A percentile compares a stretch with the other conserved stretches of the same genome.
phyloP scores from a whole-genome alignment of 2,113 vertebrate genomes.

The Sterna hirundo region DNA sequence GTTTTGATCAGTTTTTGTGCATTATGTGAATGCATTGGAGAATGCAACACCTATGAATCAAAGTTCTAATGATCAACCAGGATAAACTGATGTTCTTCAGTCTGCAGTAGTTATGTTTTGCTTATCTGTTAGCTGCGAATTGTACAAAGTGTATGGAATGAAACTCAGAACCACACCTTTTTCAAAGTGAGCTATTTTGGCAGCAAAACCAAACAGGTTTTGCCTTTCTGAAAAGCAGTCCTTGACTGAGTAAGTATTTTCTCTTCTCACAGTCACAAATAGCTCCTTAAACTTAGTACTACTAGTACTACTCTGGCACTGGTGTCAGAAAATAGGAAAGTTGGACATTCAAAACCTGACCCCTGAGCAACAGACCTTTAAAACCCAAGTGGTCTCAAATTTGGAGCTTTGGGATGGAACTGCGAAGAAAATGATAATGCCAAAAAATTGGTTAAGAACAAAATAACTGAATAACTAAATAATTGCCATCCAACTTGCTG shows the following conservation, averaged over 20 bases:
- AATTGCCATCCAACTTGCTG: neutral
- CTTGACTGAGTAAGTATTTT: neutral
- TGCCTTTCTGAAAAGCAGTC: neutral
- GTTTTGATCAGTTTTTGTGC: neutral
- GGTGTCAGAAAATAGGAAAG: neutral
- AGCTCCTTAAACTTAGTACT: neutral
- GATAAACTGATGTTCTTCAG: neutral
- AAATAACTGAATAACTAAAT: neutral
- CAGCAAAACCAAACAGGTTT: neutral
- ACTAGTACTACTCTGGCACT: neutral
- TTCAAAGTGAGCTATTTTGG: neutral
- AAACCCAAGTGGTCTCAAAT: neutral
- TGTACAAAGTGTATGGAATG: neutral
- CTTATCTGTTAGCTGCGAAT: neutral
- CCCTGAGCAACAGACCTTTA: neutral
- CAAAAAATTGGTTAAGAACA: neutral
- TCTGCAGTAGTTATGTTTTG: neutral
- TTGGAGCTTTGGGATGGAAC: neutral
- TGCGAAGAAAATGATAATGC: neutral
- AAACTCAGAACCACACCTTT: neutral
- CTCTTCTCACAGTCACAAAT: neutral
- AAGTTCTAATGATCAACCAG: neutral
- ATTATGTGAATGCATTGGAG: neutral
- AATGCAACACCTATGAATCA: neutral
- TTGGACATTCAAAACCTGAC: neutral